phyloP scores from a whole-genome alignment of 2,797 vertebrate genomes.

The Benthosema pterotum region DNA sequence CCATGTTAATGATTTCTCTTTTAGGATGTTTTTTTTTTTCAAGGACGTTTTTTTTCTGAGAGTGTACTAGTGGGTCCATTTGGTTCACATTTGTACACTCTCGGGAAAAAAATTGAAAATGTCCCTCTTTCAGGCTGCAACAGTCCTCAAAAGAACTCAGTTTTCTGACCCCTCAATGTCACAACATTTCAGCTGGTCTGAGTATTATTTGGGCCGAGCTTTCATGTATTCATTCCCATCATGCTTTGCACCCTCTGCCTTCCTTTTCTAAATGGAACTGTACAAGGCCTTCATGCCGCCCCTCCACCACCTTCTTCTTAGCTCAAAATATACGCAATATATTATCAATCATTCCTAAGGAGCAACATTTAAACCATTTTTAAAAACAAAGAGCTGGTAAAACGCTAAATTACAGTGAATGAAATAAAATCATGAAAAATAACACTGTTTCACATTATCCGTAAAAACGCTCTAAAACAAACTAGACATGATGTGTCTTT shows the following conservation, averaged over 20 bases:
- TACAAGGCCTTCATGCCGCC: conserved; percentile 20
- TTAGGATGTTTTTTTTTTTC: too few relatives aligned
- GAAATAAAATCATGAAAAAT: conserved; percentile 52
- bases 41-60: too few relatives aligned
- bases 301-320: conserved; percentile 1
- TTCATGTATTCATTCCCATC: too few relatives aligned
- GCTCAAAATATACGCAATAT: conserved; percentile 21
- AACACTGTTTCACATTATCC: conserved; percentile 64
- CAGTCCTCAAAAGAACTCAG: too few relatives aligned
- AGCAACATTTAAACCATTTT: conserved; percentile 24
- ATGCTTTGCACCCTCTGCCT: conserved; percentile 1
- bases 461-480: conserved; percentile 29
- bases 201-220: too few relatives aligned
- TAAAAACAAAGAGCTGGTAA: conserved; percentile 34
- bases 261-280: conserved; percentile 30
- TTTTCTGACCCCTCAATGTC: too few relatives aligned
- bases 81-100: too few relatives aligned
- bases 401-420: conserved; percentile 52
- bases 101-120: too few relatives aligned
- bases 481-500: neutral
- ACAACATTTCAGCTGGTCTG: too few relatives aligned
- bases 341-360: conserved; percentile 53
- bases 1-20: too few relatives aligned
- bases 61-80: too few relatives aligned
- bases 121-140: too few relatives aligned